Evolutionary conservation across 2,888 invertebrate genomes (phyloP), one percentile per base, ranked within the genome.

Genomic region (Acrobasis repandana): DNA sequence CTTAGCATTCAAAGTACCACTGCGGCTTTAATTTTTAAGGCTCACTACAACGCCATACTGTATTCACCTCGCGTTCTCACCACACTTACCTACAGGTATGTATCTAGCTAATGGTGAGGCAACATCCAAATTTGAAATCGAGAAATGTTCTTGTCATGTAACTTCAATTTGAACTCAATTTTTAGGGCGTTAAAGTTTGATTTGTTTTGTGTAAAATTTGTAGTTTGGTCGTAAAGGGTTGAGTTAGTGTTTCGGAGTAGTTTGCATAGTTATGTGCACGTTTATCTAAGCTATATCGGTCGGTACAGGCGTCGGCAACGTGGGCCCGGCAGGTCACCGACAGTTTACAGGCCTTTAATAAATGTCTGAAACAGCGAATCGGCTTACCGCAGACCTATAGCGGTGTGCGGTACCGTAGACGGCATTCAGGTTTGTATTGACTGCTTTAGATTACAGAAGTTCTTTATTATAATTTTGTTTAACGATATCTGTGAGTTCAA

Each of bases 191-290:
- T 83, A 85, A 72, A 78, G 86, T 77, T 73, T 70, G 71, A 64
- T 77, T 72, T 86, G 49, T 65, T 38, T 74, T 77, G 74, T 38
- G 15, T 6, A 56, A 49, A 59, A 54, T 5, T 50, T 28, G 38
- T 36, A 67, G 70, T 79, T 85, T 70, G 52, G 80, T 68, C 70
- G 66, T 82, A 74, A 67, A 68, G 65, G 58, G 33, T 34, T 36
- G 61, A 60, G 18, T 18, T 20, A 56, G 48, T 47, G 61, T 67
- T n/a, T 68, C 61, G 64, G 74, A 77, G 84, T 85, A 86, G 87
- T 88, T 89, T 89, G 86, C 86, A 89, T 89, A 88, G 87, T 81
- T 87, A 89, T 86, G 85, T 88, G 80, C 75, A 73, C 83, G 84
- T 88, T 88, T 88, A 88, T 88, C 88, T 87, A 84, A 88, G 86